Evolutionary conservation across 2,888 invertebrate species (phyloP).

Genomic region (Leptinotarsa juncta): DNA sequence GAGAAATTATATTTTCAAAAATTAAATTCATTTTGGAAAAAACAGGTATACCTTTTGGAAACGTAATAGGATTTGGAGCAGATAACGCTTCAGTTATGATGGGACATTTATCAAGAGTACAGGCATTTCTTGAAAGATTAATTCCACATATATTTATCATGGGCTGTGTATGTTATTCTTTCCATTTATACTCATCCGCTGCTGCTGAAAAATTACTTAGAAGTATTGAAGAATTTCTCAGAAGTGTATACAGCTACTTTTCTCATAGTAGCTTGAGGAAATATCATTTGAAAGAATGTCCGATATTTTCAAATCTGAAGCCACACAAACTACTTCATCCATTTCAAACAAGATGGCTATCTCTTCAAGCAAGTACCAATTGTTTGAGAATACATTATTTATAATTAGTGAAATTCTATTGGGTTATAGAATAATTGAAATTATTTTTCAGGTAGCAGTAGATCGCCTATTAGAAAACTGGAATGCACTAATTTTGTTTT

Average conservation of each 20-base stretch:
- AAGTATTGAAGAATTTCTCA: constrained; percentile 28
- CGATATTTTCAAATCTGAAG: constrained; percentile 22
- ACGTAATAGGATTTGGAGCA: constrained; percentile 29
- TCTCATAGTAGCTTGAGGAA: constrained; percentile 29
- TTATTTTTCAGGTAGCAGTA: constrained; percentile 25
- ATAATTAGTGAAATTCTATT: neutral
- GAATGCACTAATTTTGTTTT: constrained; percentile 24
- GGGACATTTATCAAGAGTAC: constrained; percentile 26
- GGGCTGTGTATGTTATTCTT: constrained; percentile 31
- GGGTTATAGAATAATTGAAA: neutral
- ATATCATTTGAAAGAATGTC: constrained; percentile 24
- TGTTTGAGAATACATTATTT: neutral
- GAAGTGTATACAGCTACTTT: constrained; percentile 33
- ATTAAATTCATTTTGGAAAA: constrained; percentile 1
- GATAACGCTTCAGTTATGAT: constrained; percentile 35
- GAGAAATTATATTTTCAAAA: neutral
- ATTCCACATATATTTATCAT: constrained; percentile 30
- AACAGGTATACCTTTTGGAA: neutral
- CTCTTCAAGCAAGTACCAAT: constrained; percentile 18
- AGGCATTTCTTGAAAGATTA: constrained; percentile 19
- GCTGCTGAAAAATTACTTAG: constrained; percentile 27
- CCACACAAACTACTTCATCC: constrained; percentile 32
- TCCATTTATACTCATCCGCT: constrained; percentile 30
- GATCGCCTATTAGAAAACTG: constrained; percentile 24
- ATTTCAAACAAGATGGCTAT: constrained; percentile 29